Evolutionary conservation across 2,113 vertebrate genomes (phyloP).

Genomic region (Naja naja): DNA sequence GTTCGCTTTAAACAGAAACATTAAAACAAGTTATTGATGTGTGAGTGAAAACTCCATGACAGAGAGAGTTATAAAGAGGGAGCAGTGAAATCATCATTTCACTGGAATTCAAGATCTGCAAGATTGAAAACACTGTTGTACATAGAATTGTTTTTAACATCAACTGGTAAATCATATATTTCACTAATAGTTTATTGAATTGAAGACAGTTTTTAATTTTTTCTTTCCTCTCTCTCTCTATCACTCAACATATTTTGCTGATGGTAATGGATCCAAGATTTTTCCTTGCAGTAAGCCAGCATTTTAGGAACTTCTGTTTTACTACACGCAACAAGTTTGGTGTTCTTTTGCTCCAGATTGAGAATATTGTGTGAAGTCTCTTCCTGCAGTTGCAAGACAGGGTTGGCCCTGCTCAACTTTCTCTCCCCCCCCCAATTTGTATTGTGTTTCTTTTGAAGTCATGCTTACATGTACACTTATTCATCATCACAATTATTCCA

Average conservation of each 20-base stretch:
- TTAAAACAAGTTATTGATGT: not conserved
- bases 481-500: slow-evolving; percentile 17
- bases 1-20: not conserved
- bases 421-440: not conserved
- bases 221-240: not conserved
- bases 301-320: not conserved
- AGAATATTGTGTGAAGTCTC: not conserved
- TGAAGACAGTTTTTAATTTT: not conserved
- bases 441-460: slow-evolving; percentile 20
- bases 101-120: not conserved
- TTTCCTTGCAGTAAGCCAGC: not conserved
- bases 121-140: not conserved
- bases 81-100: not conserved
- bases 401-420: not conserved
- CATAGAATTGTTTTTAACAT: not conserved
- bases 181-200: not conserved
- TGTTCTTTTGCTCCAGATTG: not conserved
- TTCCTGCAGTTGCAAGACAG: not conserved
- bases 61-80: not conserved
- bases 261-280: not conserved
- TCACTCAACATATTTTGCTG: too few species aligned
- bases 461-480: not conserved
- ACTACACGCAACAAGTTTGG: not conserved
- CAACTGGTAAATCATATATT: not conserved
- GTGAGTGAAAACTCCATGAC: not conserved